Conservation (phyloP, 2,888 invertebrate genomes). For the Endomychus coccineus region DNA sequence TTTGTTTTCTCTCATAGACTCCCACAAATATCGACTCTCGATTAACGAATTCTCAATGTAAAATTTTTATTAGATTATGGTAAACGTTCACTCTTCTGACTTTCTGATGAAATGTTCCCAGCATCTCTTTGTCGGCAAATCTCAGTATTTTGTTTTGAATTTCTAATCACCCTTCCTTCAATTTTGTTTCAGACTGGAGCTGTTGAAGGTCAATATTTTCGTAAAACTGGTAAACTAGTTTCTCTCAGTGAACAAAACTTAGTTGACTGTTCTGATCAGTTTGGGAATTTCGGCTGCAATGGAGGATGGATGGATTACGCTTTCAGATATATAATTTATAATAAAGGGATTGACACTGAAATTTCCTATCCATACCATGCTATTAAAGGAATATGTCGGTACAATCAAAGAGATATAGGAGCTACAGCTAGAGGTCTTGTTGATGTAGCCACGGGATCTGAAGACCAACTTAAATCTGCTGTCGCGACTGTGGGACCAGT, state of each 20-base stretch:
- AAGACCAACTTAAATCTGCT: constrained; percentile 62
- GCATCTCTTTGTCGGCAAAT: too few species aligned
- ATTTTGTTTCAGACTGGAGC: constrained; percentile 63
- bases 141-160: not conserved
- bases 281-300: constrained; percentile 47
- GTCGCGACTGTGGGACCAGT: constrained; percentile 79
- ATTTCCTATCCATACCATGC: constrained; percentile 79
- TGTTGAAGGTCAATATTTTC: constrained; percentile 82
- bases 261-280: constrained; percentile 70
- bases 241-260: constrained; percentile 90
- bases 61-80: too few species aligned
- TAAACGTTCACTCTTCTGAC: too few species aligned
- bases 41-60: too few species aligned
- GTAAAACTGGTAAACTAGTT: constrained; percentile 66
- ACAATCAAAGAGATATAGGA: constrained; percentile 57
- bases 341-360: constrained; percentile 85
- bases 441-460: constrained; percentile 62
- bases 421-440: constrained; percentile 75
- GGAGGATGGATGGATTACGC: constrained; percentile 47
- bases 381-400: constrained; percentile 65
- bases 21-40: too few species aligned
- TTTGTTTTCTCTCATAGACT: too few species aligned
- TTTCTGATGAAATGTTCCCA: too few species aligned
- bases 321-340: constrained; percentile 65
- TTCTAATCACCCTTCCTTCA: too few species aligned